Percentiles rank a stretch among this genome's conserved stretches.
Evolutionary conservation across 2,888 invertebrate genomes (phyloP).

Genomic region (Cerceris ruficornis): DNA sequence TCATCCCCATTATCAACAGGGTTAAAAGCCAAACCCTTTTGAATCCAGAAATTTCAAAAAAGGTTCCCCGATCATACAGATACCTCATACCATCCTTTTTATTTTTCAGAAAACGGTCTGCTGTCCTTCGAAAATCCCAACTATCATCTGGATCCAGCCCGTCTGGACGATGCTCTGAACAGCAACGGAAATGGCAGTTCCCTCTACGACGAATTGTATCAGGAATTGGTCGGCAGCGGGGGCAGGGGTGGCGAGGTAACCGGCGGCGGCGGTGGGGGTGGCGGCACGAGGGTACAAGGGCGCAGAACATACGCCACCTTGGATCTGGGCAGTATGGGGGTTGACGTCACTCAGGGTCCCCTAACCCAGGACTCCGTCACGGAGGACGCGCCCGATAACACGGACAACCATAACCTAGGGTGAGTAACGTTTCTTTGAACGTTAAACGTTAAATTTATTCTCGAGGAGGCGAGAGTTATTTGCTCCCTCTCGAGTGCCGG

Average conservation of each 20-base stretch:
- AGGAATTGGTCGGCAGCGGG: constrained; percentile 83
- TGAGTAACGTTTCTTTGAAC: constrained; percentile 71
- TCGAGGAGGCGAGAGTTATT: no score
- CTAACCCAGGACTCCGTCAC: constrained; percentile 82
- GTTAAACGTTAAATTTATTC: no score
- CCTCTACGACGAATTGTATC: constrained; percentile 88
- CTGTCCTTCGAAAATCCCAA: constrained; percentile 96
- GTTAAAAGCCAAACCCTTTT: no score
- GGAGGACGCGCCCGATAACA: constrained; percentile 79
- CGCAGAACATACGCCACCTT: constrained; percentile 87
- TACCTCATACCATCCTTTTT: constrained; percentile 34
- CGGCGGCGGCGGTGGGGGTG: constrained; percentile 83
- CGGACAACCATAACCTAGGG: constrained; percentile 83
- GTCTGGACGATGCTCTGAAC: constrained; percentile 89
- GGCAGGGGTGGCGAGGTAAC: constrained; percentile 80
- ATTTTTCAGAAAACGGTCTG: constrained; percentile 91
- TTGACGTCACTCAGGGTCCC: constrained; percentile 86
- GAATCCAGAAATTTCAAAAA: background rate
- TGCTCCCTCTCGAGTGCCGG: no score
- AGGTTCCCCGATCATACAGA: background rate
- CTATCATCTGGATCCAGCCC: constrained; percentile 91
- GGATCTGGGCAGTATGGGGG: constrained; percentile 88
- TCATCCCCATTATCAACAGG: no score
- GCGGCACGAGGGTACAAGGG: constrained; percentile 80
- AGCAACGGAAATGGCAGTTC: constrained; percentile 85